A percentile compares a stretch with the other conserved stretches of the same genome.
These are phyloP conservation scores for Sakesphorus luctuosus DNA, from an alignment of 2,113 vertebrate species.

Conservation along the genomic window DNA sequence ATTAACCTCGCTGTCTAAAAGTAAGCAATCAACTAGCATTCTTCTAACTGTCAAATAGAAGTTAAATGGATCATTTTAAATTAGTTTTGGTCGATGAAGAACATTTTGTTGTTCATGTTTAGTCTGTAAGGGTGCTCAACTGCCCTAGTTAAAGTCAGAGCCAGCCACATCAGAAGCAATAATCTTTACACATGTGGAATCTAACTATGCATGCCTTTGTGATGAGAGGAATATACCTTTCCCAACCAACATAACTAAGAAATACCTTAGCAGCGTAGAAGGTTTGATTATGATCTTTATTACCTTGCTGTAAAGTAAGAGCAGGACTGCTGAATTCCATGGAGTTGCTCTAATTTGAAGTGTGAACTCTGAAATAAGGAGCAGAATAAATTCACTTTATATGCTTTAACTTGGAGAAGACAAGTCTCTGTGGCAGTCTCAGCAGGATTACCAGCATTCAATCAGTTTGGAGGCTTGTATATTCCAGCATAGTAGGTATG, in stretches of 20 bases:
- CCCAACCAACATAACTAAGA: conserved; percentile 31
- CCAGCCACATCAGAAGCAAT: neutral
- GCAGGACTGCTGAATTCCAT: neutral
- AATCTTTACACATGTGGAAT: neutral
- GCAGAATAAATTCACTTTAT: conserved; percentile 38
- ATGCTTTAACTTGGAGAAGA: neutral
- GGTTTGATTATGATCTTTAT: conserved; percentile 58
- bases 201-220: neutral
- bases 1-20: conserved; percentile 29
- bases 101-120: conserved; percentile 3
- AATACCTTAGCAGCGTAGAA: neutral
- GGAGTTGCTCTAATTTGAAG: conserved; percentile 21
- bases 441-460: neutral
- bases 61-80: conserved; percentile 25
- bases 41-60: neutral
- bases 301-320: conserved; percentile 35
- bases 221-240: conserved; percentile 17
- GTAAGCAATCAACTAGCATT: neutral
- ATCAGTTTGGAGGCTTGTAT: neutral
- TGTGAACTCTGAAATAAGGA: conserved; percentile 37
- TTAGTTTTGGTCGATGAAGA: neutral
- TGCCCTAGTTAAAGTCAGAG: neutral
- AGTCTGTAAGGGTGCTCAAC: neutral
- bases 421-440: neutral
- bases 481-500: neutral